Conservation (phyloP, 1,140 invertebrate species). For the Microplitis demolitor region DNA sequence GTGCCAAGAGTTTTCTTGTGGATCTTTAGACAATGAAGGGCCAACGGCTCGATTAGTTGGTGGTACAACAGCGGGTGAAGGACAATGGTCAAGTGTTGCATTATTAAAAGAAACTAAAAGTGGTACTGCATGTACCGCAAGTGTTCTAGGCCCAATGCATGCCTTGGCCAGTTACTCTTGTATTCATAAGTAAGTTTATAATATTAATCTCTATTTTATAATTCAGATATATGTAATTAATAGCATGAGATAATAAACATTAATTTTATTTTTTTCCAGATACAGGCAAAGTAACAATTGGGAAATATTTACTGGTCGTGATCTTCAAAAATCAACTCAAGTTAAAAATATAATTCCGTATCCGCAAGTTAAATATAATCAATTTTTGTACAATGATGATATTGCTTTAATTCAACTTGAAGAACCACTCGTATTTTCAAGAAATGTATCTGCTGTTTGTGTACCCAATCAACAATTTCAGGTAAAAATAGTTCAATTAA, state of each 20-base stretch:
- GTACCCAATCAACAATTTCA: constrained; percentile 59
- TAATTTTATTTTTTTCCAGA: constrained; percentile 37
- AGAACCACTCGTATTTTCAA: constrained; percentile 61
- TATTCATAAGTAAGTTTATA: constrained; percentile 55
- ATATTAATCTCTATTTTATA: constrained; percentile 1
- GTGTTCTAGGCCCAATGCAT: constrained; percentile 65
- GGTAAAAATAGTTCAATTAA: constrained; percentile 33
- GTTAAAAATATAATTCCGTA: constrained; percentile 63
- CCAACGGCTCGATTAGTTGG: constrained; percentile 60
- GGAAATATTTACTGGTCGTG: constrained; percentile 59
- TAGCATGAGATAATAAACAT: constrained; percentile 2
- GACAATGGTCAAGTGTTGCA: constrained; percentile 66
- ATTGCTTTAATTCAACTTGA: constrained; percentile 64
- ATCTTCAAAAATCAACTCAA: constrained; percentile 44
- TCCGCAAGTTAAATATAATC: constrained; percentile 67
- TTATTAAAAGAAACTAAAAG: constrained; percentile 62
- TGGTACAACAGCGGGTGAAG: constrained; percentile 57
- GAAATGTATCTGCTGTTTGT: constrained; percentile 66
- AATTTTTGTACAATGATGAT: constrained; percentile 67
- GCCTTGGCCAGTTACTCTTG: constrained; percentile 66
- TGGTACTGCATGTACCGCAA: constrained; percentile 65
- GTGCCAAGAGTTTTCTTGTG: constrained; percentile 67
- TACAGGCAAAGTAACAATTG: constrained; percentile 51
- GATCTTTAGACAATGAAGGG: constrained; percentile 53
- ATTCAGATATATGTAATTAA: background rate